Percentiles rank a stretch among this genome's conserved stretches.
Conservation (phyloP, 2,888 invertebrate genomes). For the Resseliella maxima region DNA sequence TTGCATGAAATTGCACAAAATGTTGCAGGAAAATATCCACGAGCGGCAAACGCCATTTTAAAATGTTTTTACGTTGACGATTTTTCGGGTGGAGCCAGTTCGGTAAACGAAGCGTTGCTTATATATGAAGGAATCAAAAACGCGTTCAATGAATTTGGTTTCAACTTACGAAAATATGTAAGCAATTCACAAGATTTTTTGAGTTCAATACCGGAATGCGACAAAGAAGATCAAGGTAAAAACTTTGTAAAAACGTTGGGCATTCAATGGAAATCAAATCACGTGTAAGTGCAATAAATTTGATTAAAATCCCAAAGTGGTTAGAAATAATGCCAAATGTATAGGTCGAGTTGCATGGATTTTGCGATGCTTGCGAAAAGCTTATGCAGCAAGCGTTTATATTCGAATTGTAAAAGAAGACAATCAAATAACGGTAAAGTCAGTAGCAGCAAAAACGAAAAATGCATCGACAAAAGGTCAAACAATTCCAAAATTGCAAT, state of each 20-base stretch:
- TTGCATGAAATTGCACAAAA: constrained; percentile 56
- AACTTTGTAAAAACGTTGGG: background rate
- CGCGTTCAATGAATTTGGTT: background rate
- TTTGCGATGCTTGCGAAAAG: constrained; percentile 56
- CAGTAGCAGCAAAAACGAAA: constrained; percentile 57
- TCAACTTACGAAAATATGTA: background rate
- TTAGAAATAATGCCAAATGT: background rate
- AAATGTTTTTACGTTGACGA: constrained; percentile 39
- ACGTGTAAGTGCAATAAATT: background rate
- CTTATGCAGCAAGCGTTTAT: constrained; percentile 58
- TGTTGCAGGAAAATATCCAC: constrained; percentile 57
- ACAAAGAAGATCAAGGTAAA: background rate
- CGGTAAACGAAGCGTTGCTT: background rate
- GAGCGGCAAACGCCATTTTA: constrained; percentile 25
- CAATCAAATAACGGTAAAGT: background rate
- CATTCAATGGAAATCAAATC: background rate
- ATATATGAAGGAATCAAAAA: background rate
- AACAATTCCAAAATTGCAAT: constrained; percentile 11
- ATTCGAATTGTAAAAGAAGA: background rate
- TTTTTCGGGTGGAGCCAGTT: background rate
- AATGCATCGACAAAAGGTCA: constrained; percentile 56
- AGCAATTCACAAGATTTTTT: background rate
- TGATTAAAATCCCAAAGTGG: background rate
- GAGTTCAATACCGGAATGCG: background rate
- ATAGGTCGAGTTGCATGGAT: constrained; percentile 51